These are phyloP conservation scores for Cheilosia impressa DNA, from an alignment of 2,888 invertebrate species.

Conservation along the genomic window DNA sequence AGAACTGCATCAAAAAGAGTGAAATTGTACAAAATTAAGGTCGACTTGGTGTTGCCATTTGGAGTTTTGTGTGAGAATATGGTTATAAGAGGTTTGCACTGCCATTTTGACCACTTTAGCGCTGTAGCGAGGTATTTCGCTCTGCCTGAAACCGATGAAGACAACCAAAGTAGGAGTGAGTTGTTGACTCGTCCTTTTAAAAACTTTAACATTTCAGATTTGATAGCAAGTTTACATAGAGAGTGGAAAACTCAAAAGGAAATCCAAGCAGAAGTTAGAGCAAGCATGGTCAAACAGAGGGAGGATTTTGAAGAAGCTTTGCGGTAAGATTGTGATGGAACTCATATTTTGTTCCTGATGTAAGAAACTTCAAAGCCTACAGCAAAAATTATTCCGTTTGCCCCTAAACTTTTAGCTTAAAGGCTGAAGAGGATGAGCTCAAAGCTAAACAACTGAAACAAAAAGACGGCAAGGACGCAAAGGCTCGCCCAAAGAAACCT, in stretches of 20 bases:
- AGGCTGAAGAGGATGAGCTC: conserved; percentile 63
- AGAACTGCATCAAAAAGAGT: conserved; percentile 78
- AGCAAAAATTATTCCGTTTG: not conserved
- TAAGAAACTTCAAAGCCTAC: no score
- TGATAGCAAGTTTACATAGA: conserved; percentile 76
- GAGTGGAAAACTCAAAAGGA: conserved; percentile 79
- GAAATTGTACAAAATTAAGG: conserved; percentile 68
- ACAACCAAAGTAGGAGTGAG: conserved; percentile 54
- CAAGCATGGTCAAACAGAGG: conserved; percentile 74
- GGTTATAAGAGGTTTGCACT: conserved; percentile 79
- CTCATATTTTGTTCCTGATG: not conserved
- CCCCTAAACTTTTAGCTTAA: conserved; percentile 40
- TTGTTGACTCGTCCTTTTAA: not conserved
- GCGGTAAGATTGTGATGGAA: conserved; percentile 54
- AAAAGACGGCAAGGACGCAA: conserved; percentile 34
- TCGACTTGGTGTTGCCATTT: conserved; percentile 78
- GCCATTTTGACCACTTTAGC: conserved; percentile 79
- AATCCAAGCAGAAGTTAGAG: conserved; percentile 77
- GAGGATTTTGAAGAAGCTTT: conserved; percentile 77
- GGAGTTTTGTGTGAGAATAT: conserved; percentile 78
- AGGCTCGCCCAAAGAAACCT: not conserved
- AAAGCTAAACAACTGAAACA: conserved; percentile 47
- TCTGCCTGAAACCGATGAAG: conserved; percentile 18
- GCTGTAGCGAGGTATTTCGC: conserved; percentile 76
- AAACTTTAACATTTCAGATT: conserved; percentile 58